phyloP scores from a whole-genome alignment of 2,113 vertebrate genomes.

The Ciconia boyciana region DNA sequence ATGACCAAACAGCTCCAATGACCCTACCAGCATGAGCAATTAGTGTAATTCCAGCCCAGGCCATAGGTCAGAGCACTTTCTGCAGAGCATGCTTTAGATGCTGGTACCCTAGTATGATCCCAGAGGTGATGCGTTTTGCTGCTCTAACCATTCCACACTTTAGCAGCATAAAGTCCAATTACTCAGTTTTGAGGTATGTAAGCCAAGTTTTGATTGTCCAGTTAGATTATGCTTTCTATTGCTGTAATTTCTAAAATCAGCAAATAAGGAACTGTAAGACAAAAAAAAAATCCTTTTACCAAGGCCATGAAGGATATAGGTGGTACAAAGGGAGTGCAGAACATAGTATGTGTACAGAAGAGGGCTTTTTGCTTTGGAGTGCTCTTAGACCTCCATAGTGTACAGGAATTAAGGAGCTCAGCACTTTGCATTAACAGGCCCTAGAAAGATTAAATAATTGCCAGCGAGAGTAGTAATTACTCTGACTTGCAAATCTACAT shows the following conservation, averaged over 20 bases:
- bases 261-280: not conserved
- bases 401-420: not conserved
- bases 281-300: not conserved
- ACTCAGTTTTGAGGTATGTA: not conserved
- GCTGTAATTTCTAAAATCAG: not conserved
- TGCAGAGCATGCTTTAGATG: not conserved
- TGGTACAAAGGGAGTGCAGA: not conserved
- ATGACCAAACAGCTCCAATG: not conserved
- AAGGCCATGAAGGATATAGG: not conserved
- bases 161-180: not conserved
- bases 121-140: not conserved
- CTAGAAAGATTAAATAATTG: not conserved
- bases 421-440: not conserved
- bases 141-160: not conserved
- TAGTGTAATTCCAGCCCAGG: not conserved
- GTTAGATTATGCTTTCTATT: not conserved
- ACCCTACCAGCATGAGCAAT: not conserved
- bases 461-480: not conserved
- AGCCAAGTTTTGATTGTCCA: not conserved
- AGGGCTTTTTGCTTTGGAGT: not conserved
- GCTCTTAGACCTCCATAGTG: not conserved
- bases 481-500: not conserved
- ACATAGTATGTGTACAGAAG: not conserved
- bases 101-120: not conserved
- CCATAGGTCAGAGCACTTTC: not conserved